Evolutionary conservation across 2,797 vertebrate genomes (phyloP), one percentile per base, ranked within the genome.

Genomic region (Bradypodion ventrale): DNA sequence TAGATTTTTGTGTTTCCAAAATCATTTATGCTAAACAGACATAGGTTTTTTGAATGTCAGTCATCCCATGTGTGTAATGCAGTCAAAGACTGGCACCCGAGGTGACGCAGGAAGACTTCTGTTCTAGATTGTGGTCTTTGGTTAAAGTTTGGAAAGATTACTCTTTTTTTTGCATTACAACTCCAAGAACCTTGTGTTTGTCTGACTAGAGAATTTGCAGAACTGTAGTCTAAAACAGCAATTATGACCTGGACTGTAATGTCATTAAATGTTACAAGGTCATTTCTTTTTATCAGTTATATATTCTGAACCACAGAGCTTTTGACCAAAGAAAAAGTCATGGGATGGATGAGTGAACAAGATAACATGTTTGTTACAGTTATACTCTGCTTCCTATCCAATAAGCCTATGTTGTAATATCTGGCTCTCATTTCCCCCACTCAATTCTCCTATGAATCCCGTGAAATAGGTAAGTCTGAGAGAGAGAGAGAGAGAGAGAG

Each of bases 1-100:
- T 35, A 37, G 2, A 4, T n/a, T 65, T 63, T 70, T 44, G 56
- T 10, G 19, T 70, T 4, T 49, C 49, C 44, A 83, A 72, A 63
- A 70, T 32, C 23, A 74, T 63, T 65, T 35, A 40, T 52, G 56
- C 78, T 80, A 15, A 78, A 66, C 69, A 42, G 86, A 46, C 44
- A 44, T 25, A 78, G 19, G 27, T 80, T 62, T 66, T 25, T 62
- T 66, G 72, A 52, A 81, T 69, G 65, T 82, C 80, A 78, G 32
- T 80, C 13, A 27, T 85, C 56, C 72, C 37, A 65, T 80, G 21
- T 35, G 40, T n/a, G 40, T 27, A 27, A 13, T 60, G 5, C 35
- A 63, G 27, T 19, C 13, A 13, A 52, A 10, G 35, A 68, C 16
- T 13, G n/a, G 16, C 15, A 27, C 44, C 46, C 79, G 12, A 52